Conservation (phyloP, 2,113 vertebrate species). For the Arizona elegans region DNA sequence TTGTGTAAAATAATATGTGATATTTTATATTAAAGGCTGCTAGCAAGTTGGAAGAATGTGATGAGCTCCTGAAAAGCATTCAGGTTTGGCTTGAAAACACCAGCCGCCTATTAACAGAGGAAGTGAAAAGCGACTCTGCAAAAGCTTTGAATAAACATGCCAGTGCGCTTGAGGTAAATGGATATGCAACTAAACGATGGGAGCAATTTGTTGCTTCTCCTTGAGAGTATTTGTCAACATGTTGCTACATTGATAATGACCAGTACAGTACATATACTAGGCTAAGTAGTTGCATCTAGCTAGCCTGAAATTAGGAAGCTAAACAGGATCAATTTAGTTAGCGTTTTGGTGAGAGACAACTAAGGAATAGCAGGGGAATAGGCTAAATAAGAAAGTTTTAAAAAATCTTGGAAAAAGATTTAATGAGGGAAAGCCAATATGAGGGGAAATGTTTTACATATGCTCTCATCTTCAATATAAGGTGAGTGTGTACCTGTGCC, state of each 20-base stretch:
- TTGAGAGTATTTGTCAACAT: neutral
- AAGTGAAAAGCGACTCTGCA: constrained; percentile 74
- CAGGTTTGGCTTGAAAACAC: constrained; percentile 82
- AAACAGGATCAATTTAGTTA: neutral
- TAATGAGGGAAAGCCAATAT: neutral
- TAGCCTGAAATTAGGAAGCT: neutral
- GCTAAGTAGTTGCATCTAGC: neutral
- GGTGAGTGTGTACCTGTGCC: neutral
- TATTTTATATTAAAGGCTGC: constrained; percentile 71
- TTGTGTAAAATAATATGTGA: neutral
- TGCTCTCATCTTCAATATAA: neutral
- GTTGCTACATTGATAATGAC: neutral
- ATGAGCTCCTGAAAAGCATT: constrained; percentile 80
- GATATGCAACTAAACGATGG: neutral
- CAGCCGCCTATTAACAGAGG: constrained; percentile 72
- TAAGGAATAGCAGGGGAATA: neutral
- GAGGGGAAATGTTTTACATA: neutral
- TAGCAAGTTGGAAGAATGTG: constrained; percentile 81
- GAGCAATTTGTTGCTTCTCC: neutral
- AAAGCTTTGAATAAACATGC: constrained; percentile 77
- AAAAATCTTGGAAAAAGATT: neutral
- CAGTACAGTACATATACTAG: neutral
- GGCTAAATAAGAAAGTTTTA: neutral
- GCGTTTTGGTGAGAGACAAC: neutral
- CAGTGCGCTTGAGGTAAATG: constrained; percentile 77